phyloP scores from a whole-genome alignment of 2,113 vertebrate genomes.

The Lepidothrix coronata region DNA sequence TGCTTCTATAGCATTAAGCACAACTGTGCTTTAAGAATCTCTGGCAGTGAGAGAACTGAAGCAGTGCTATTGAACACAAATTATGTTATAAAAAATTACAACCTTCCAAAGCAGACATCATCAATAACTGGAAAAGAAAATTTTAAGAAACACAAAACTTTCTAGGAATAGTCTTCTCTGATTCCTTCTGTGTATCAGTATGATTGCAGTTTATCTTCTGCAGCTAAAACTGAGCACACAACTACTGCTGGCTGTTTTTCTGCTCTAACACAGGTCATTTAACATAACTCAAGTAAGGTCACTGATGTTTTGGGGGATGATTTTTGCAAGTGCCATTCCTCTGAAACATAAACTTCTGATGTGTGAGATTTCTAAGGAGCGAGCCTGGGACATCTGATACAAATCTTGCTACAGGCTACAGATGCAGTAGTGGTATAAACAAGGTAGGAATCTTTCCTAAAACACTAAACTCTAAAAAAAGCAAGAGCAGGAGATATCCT shows the following conservation, averaged over 20 bases:
- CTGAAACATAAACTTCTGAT: background rate
- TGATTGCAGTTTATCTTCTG: background rate
- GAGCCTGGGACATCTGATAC: background rate
- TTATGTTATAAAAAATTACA: background rate
- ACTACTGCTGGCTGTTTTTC: background rate
- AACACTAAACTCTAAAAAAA: background rate
- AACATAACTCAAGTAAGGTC: background rate
- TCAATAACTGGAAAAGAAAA: background rate
- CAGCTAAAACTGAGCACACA: background rate
- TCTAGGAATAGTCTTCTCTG: background rate
- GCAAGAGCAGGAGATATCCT: background rate
- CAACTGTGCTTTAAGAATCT: background rate
- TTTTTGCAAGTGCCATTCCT: background rate
- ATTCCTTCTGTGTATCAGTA: background rate
- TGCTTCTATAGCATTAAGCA: background rate
- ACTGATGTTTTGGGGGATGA: background rate
- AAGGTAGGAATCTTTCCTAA: background rate
- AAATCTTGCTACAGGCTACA: background rate
- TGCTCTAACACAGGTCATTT: background rate
- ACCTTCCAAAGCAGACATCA: background rate
- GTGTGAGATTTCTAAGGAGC: background rate
- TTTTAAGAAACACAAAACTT: background rate
- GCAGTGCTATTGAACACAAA: background rate
- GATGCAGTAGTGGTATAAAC: background rate
- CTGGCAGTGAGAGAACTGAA: background rate